Base-by-base conservation (phyloP, 1,140 invertebrate species). In the Drosophila obscura region DNA sequence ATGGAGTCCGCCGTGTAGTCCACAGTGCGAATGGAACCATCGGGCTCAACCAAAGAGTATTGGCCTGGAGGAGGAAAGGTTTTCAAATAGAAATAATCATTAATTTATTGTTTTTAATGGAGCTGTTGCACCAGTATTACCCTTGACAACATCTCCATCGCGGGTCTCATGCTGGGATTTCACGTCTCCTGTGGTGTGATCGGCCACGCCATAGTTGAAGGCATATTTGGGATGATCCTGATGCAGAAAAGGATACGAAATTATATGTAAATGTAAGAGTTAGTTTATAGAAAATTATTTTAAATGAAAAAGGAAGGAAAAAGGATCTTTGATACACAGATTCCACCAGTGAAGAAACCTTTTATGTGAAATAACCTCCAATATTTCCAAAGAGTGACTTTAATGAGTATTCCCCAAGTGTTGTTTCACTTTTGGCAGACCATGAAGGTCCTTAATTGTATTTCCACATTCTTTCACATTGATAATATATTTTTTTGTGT, bases 21-120 rank as follows among this genome's bases (percentile, higher is more conserved):
- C 11, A 95, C 94, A 15, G 94, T 95, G 51, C 95, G 93, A 9
- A 94, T 93, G 13, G 94, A 94, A 45, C 95, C 95, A 73, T 96
- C 95, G 15, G 95, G 93, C 80, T 96, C 95, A 24, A 95, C 93
- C 31, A 95, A 91, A 2, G 94, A 94, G 73, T 94, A 95, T 91
- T 94, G 94, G n/a, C 94, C 94, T 93, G 77, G 1, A 72, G 4
- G 13, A 39, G 9, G 6, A 24, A 0, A 26, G 1, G 13, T 39
- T 11, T 4, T 26, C 2, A 48, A 35, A 53, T 22, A 26, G 19
- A 69, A 55, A 64, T 62, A 19, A 22, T 24, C 0, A 2, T 16
- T 16, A 8, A 13, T 43, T 24, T 41, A 48, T 16, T 19, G 24
- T 43, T 51, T 39, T 8, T 39, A 6, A 6, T 24, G 24, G n/a